Base-by-base conservation (phyloP, 2,113 vertebrate genomes). In the Motacilla alba region DNA sequence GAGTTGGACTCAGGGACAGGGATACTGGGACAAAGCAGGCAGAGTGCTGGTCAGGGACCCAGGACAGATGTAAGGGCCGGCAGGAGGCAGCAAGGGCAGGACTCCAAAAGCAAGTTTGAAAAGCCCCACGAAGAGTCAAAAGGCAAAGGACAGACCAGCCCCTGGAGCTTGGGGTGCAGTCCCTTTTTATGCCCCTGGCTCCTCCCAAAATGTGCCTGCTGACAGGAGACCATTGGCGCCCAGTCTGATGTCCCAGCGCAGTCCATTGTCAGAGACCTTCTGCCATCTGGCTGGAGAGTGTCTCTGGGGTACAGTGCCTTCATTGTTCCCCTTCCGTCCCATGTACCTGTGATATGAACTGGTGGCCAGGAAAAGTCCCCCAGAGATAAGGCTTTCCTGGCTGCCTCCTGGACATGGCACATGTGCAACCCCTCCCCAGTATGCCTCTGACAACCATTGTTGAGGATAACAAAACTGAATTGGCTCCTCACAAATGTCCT, bases 31-130 rank as follows among this genome's bases (percentile, higher is more conserved):
- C 1, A 3, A n/a, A 44, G 24, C 10, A 35, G 24, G 31, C 4
- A n/a, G 39, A 39, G 13, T 0, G 0, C 3, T n/a, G 58, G 13
- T 62, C 23, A 52, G 46, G 30, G 75, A n/a, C 6, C 11, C 15
- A 31, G n/a, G 26, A 23, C 11, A 14, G n/a, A 75, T 0, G 0
- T 2, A 4, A 63, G 8, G 8, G 22, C 0, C 0, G 41, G 46
- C 22, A 62, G 19, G 13, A 49, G 7, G 12, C 28, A 62, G 22
- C 0, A 0, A 60, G 44, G n/a, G n/a, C 58, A 17, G 18, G 14
- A 52, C 14, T 43, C 37, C 33, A 46, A 46, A 46, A 30, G 11
- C 30, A 41, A 77, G 16, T 41, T 33, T 1, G 3, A 50, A 63
- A 52, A 41, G 10, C 46, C 28, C 17, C 22, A 37, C 31, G 21